Evolutionary conservation across 2,797 vertebrate genomes (phyloP), one percentile per base, ranked within the genome.

Genomic region (Brotogeris chrysoptera): DNA sequence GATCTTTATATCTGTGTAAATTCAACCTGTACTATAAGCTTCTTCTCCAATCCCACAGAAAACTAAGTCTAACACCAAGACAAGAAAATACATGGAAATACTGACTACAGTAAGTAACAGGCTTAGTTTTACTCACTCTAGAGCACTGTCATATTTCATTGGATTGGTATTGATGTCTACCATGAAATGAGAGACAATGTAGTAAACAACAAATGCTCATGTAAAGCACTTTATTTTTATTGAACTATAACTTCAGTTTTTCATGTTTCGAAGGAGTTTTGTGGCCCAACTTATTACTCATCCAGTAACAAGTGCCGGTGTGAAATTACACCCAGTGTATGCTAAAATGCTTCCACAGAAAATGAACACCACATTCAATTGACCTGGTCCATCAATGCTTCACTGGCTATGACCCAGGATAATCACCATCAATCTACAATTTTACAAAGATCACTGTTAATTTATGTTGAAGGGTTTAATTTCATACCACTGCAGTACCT

Each of bases 191-290:
- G 71, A 92, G 94, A 84, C 80, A 89, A 81, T 36, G 27, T 80
- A 94, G 90, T 93, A 86, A 94, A 84, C 70, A 92, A 91, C 57
- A 95, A 86, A 95, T 53, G 25, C 74, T 95, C 78, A 68, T 95
- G 52, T 72, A 91, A 96, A 98, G 97, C 97, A 98, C 97, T 97
- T 98, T 97, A 97, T 96, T 96, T 89, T 94, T 88, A 85, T 76
- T 84, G 95, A 97, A 95, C 80, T 85, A 79, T 76, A 93, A 70
- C 73, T 96, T 96, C n/a, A 28, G 81, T 90, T 87, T 85, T 63
- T 92, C 49, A 21, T 59, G 38, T 94, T 92, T 92, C 73, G 78
- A 84, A 87, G 49, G 77, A 78, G 74, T 74, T 93, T 59, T 86
- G 78, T 92, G 91, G 86, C 91, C 81, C 82, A n/a, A 90, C 79